Conservation (phyloP, 2,797 vertebrate genomes). For the Pogoniulus pusillus region DNA sequence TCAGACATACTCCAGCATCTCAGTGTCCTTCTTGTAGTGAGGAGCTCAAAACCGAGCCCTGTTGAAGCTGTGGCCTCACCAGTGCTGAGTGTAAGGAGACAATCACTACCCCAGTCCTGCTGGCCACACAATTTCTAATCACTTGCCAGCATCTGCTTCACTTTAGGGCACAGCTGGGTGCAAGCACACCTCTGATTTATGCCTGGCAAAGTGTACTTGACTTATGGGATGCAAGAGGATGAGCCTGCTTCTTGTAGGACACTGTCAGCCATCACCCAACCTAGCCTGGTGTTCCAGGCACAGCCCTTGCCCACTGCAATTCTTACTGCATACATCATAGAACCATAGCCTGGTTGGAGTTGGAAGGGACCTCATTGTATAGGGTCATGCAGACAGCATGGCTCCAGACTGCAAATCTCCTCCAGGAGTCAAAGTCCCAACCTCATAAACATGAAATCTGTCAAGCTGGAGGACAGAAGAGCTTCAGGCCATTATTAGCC, state of each 20-base stretch:
- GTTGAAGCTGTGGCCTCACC: too few relatives aligned
- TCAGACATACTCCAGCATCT: too few relatives aligned
- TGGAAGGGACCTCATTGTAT: neutral
- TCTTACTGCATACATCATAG: neutral
- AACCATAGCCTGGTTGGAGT: too few relatives aligned
- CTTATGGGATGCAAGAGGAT: rapidly evolving
- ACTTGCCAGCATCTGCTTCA: neutral
- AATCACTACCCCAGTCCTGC: too few relatives aligned
- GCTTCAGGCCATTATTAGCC: slow-evolving; percentile 67
- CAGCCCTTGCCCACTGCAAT: neutral
- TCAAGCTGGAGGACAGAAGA: slow-evolving; percentile 59
- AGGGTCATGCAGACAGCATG: slow-evolving; percentile 26
- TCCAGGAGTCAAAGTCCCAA: slow-evolving; percentile 56
- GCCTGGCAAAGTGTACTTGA: neutral
- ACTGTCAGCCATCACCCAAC: neutral
- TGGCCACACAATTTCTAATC: too few relatives aligned
- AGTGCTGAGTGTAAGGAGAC: too few relatives aligned
- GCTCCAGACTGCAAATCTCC: slow-evolving; percentile 63
- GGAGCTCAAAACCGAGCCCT: too few relatives aligned
- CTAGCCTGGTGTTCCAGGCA: neutral
- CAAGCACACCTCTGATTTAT: neutral
- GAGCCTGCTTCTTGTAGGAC: rapidly evolving
- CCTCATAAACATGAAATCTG: slow-evolving; percentile 58
- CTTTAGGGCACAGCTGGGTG: neutral
- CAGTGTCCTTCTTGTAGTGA: too few relatives aligned